phyloP scores from a whole-genome alignment of 2,797 vertebrate genomes.

The Oryzias dopingdopingensis region DNA sequence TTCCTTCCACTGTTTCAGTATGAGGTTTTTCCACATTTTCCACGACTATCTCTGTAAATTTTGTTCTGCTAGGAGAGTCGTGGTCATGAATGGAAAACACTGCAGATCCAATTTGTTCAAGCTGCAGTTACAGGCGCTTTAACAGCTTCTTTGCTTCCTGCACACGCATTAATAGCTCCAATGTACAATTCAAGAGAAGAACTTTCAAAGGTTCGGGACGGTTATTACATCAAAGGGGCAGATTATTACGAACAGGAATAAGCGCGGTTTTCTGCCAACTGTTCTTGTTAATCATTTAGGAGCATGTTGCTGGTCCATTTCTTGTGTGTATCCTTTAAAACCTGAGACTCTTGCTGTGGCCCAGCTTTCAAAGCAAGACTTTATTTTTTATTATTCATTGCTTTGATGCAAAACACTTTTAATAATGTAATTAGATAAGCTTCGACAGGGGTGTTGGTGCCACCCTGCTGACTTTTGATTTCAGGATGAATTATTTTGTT shows the following conservation, averaged over 20 bases:
- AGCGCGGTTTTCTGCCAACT: neutral
- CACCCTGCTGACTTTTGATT: constrained; percentile 39
- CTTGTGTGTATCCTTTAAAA: constrained; percentile 24
- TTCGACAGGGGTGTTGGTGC: constrained; percentile 32
- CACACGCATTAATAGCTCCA: constrained; percentile 28
- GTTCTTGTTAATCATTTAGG: constrained; percentile 49
- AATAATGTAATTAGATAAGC: constrained; percentile 27
- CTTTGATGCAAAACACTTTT: constrained; percentile 23
- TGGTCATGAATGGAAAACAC: constrained; percentile 32
- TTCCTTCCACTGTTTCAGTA: constrained; percentile 10
- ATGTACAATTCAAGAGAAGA: constrained; percentile 26
- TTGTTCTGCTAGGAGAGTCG: constrained; percentile 37
- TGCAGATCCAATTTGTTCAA: constrained; percentile 51
- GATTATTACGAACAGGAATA: constrained; percentile 26
- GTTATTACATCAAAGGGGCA: constrained; percentile 19
- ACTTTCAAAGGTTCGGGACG: constrained; percentile 34
- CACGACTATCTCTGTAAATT: constrained; percentile 25
- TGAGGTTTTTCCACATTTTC: constrained; percentile 23
- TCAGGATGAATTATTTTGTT: constrained; percentile 22
- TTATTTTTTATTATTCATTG: constrained; percentile 16
- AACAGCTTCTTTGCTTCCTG: constrained; percentile 48
- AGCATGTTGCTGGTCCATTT: constrained; percentile 8
- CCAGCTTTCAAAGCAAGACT: constrained; percentile 6
- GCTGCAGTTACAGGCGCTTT: constrained; percentile 56
- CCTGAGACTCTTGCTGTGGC: constrained; percentile 1